A percentile compares a stretch with the other conserved stretches of the same genome.
phyloP scores from a whole-genome alignment of 30 jellyfish, hydroid and myxozoan species.

The Cassiopea xamachana region DNA sequence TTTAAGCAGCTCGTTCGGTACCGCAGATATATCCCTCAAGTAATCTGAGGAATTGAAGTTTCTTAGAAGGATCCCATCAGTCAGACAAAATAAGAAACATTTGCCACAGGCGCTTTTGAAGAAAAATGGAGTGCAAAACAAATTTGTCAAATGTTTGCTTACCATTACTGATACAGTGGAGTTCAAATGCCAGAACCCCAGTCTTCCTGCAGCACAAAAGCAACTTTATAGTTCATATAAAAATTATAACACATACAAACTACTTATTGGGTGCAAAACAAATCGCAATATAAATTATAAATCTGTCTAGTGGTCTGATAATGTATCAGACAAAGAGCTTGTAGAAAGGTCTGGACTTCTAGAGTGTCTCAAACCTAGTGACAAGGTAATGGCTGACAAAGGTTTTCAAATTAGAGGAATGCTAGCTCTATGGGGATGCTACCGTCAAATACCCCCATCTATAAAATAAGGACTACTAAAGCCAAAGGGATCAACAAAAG shows the following conservation, averaged over 20 bases:
- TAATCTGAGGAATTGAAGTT: background rate
- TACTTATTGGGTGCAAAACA: constrained; percentile 35
- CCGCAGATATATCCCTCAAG: background rate
- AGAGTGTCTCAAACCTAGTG: constrained; percentile 45
- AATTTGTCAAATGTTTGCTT: too few species aligned
- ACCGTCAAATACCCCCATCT: constrained; percentile 32
- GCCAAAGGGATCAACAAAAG: constrained; percentile 54
- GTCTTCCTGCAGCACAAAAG: too few species aligned
- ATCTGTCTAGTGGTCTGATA: constrained; percentile 30
- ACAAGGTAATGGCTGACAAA: constrained; percentile 46
- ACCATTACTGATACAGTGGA: too few species aligned
- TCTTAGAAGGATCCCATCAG: too few species aligned
- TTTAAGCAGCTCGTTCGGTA: background rate
- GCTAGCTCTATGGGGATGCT: constrained; percentile 39
- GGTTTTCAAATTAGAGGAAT: background rate
- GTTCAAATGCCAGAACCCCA: too few species aligned
- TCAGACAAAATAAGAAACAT: too few species aligned
- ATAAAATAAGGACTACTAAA: constrained; percentile 35
- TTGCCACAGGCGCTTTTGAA: too few species aligned
- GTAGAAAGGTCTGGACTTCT: constrained; percentile 33
- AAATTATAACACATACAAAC: too few species aligned
- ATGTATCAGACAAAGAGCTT: constrained; percentile 25
- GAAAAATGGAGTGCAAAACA: too few species aligned
- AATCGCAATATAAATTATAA: constrained; percentile 21
- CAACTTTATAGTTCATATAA: too few species aligned